phyloP scores from a whole-genome alignment of 2,113 vertebrate species.

The Odocoileus virginianus region DNA sequence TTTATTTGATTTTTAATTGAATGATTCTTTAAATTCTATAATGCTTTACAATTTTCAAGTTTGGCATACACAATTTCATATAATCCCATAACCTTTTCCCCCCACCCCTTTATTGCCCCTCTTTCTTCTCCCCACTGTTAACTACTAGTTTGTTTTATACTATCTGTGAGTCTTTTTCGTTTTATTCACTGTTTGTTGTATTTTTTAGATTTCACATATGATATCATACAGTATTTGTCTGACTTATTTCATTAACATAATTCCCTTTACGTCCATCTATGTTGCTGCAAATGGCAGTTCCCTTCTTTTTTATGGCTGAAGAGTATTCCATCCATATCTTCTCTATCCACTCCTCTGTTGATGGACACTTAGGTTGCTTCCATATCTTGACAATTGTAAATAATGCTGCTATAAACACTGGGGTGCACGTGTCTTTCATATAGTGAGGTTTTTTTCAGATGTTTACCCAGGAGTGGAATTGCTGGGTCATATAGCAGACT shows the following conservation, averaged over 20 bases:
- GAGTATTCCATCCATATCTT: neutral
- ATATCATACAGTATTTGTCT: neutral
- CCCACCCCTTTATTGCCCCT: neutral
- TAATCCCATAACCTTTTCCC: neutral
- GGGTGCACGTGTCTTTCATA: neutral
- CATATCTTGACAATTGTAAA: neutral
- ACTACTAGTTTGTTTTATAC: neutral
- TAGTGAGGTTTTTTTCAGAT: neutral
- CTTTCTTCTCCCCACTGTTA: neutral
- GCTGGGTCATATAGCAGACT: neutral
- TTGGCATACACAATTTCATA: neutral
- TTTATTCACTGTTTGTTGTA: neutral
- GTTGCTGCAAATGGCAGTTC: neutral
- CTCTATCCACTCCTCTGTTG: neutral
- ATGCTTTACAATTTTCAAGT: neutral
- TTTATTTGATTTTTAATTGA: neutral
- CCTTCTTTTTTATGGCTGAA: neutral
- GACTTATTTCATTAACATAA: neutral
- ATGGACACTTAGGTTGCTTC: neutral
- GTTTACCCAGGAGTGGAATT: neutral
- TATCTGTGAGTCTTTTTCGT: neutral
- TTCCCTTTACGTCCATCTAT: neutral
- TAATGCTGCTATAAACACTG: neutral
- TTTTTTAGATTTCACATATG: neutral
- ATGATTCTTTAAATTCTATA: neutral